Evolutionary conservation across 2,888 invertebrate genomes (phyloP), one percentile per base, ranked within the genome.

Genomic region (Nomada goodeniana): DNA sequence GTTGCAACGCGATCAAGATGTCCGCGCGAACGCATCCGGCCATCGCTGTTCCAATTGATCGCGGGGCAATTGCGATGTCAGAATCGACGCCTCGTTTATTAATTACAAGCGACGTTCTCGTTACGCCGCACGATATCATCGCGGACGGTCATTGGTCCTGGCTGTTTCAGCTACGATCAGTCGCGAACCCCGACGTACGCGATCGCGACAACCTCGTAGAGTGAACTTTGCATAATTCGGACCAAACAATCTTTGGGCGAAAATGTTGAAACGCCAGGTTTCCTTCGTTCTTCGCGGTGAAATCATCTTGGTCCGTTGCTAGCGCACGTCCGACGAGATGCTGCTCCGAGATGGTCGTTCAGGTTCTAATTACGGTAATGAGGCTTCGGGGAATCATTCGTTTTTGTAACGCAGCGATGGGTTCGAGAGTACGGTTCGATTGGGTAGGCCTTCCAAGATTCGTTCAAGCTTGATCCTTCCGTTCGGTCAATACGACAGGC

Each of bases 341-440:
- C 77, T 89, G 77, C 80, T 82, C 78, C 81, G 83, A 90, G 91
- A 91, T 91, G 84, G 76, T 80, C 85, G 86, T 80, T 78, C 85
- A 84, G 88, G 86, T 91, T 90, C 87, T 91, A 91, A 91, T 91
- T 91, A 91, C 91, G 89, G 89, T 91, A 91, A 91, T 91, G 91
- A 91, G 90, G 84, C 88, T 86, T 81, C 81, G 85, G 85, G 85
- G 86, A 82, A 88, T 84, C 86, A 82, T 81, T 69, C 61, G 79
- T 74, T 75, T 78, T 78, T 75, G 64, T 77, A 64, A n/a, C 57
- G 36, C 81, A 79, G 82, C 78, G 84, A 85, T 53, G 74, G 81
- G 68, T 73, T 79, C 64, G 59, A 76, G 65, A 20, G 44, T 53
- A 47, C 59, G 42, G n/a, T 26, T 26, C 36, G n/a, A 36, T 55